Conservation (phyloP, 2,797 vertebrate genomes). For the Helostoma temminkii region DNA sequence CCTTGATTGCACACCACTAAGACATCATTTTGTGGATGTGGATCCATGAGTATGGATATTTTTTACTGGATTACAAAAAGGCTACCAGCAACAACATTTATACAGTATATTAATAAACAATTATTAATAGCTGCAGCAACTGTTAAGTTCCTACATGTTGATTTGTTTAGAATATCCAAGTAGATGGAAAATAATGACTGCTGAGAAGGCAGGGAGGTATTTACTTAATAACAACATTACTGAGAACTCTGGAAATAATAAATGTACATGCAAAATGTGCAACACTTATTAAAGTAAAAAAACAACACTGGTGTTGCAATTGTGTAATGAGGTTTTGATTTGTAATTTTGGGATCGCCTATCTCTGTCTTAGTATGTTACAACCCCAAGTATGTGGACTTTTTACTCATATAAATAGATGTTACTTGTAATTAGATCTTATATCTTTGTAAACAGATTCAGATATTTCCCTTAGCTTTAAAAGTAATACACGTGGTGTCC, state of each 20-base stretch:
- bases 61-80: slow-evolving; percentile 12
- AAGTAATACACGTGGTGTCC: neutral
- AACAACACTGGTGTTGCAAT: neutral
- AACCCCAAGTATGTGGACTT: too few relatives aligned
- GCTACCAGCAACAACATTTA: slow-evolving; percentile 10
- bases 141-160: neutral
- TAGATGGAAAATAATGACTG: neutral
- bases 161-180: slow-evolving; percentile 13
- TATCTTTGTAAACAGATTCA: neutral
- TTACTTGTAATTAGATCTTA: too few relatives aligned
- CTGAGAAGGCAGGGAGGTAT: neutral
- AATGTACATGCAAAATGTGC: neutral
- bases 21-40: neutral
- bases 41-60: slow-evolving; percentile 2
- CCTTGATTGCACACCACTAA: neutral
- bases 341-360: neutral
- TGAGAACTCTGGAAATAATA: neutral
- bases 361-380: neutral
- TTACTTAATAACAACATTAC: neutral
- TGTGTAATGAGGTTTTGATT: slow-evolving; percentile 3
- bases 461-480: neutral
- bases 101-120: slow-evolving; percentile 17
- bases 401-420: too few relatives aligned
- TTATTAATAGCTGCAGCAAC: neutral
- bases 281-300: neutral